Evolutionary conservation across 2,113 vertebrate genomes (phyloP).

Genomic region (Salminus brasiliensis): DNA sequence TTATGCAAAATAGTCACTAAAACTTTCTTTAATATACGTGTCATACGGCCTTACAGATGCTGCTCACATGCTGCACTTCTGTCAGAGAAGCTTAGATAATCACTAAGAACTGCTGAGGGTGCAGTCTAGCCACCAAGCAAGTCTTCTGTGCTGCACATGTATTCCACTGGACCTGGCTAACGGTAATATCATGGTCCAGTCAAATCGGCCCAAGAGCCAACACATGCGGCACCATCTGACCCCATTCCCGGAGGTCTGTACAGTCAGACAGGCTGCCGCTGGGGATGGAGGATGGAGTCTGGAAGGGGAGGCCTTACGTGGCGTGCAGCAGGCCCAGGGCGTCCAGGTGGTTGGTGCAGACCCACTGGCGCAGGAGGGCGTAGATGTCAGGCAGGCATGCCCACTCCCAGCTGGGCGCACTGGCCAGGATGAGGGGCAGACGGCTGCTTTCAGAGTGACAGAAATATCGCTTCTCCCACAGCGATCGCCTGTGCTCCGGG

Average conservation of each 20-base stretch:
- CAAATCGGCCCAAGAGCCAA: conserved; percentile 8
- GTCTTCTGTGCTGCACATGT: conserved; percentile 9
- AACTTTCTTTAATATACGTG: too few species aligned
- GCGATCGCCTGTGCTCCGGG: conserved; percentile 78
- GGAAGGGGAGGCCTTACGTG: conserved; percentile 78
- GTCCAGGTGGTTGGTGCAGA: conserved; percentile 88
- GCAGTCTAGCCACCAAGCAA: neutral
- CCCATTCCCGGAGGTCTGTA: conserved; percentile 25
- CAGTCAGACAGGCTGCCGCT: neutral
- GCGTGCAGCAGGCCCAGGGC: conserved; percentile 92
- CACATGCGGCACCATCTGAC: neutral
- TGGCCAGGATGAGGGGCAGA: conserved; percentile 90
- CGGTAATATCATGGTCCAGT: conserved; percentile 22
- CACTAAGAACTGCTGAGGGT: neutral
- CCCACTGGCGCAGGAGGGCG: conserved; percentile 90
- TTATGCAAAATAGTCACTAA: too few species aligned
- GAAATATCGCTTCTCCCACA: conserved; percentile 94
- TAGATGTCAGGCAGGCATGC: conserved; percentile 93
- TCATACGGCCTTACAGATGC: too few species aligned
- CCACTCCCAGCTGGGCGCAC: conserved; percentile 97
- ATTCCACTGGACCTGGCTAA: conserved; percentile 23
- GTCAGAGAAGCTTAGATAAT: neutral
- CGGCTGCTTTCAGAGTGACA: conserved; percentile 83
- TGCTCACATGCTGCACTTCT: too few species aligned
- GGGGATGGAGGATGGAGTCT: neutral